Base-by-base conservation (phyloP, 2,888 invertebrate species). In the Elegia similella region DNA sequence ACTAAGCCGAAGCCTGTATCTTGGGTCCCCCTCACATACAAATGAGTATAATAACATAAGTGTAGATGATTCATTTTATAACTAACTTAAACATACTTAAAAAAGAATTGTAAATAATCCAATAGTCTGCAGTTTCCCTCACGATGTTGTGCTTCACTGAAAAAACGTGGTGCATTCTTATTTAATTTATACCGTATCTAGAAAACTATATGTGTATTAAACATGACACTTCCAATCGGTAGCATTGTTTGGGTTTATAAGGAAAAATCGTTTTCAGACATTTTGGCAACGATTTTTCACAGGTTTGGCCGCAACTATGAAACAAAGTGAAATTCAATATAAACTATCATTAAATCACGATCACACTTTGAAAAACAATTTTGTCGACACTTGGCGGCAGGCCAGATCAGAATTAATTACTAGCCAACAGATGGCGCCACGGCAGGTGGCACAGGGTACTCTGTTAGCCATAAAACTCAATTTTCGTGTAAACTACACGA, bases 401-500 rank as follows among this genome's bases (percentile, higher is more conserved):
- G 77, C 85, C 82, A 82, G 59, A 69, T 72, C 71, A 59, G 73
- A 76, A 85, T 87, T 86, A 86, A 87, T 86, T 84, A 84, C 78
- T 60, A 57, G 64, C 67, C 77, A 74, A 75, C 85, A 85, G 83
- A 82, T 84, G 84, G 76, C 78, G 74, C 59, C 71, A 61, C 56
- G 63, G 64, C 82, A 80, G 77, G 75, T 80, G 81, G 63, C 64
- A 61, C 68, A 62, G 42, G 42, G 48, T 56, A 54, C 53, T 53
- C 56, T 56, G 62, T 62, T 53, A 61, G 47, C 62, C 62, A 69
- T 71, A 67, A 70, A 66, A 66, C 67, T 65, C 62, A 61, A 55
- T 56, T 53, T 57, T 13, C 48, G 38, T 57, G 48, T 48, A 56
- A 55, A 42, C 56, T 48, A 48, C 47, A 48, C 6, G 50, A 34